Conservation (phyloP, 1,140 invertebrate genomes). For the Mamestra configurata region DNA sequence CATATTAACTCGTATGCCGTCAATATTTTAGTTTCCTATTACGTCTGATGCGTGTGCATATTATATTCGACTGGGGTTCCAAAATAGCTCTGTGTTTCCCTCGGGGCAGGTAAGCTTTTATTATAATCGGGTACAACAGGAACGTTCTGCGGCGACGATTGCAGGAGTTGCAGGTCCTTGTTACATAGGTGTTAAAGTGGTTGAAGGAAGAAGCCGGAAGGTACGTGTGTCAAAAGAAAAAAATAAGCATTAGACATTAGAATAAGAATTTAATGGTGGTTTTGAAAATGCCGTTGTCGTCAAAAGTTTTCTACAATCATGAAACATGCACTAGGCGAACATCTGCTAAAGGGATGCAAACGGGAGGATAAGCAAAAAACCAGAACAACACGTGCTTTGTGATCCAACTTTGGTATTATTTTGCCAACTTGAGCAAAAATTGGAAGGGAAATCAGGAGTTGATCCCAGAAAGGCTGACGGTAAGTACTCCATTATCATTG, state of each 20-base stretch:
- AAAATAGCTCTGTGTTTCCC: constrained; percentile 9
- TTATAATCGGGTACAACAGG: not conserved
- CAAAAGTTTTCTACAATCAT: no score
- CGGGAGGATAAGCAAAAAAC: no score
- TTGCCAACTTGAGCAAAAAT: no score
- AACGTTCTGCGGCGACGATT: not conserved
- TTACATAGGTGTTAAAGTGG: constrained; percentile 10
- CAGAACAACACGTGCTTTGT: no score
- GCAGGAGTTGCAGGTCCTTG: constrained; percentile 2
- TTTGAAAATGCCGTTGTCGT: no score
- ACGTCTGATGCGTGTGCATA: not conserved
- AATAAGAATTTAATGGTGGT: not conserved
- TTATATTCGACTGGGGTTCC: not conserved
- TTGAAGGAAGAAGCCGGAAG: constrained; percentile 28
- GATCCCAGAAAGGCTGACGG: no score
- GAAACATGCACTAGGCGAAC: no score
- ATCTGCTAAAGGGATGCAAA: no score
- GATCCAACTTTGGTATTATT: no score
- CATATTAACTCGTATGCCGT: no score
- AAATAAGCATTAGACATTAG: not conserved
- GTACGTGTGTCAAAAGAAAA: not conserved
- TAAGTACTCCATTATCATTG: no score
- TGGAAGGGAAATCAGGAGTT: no score
- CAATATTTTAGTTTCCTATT: not conserved
- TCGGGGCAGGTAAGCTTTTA: not conserved